Base-by-base conservation (phyloP, 2,797 vertebrate genomes). In the Manis pentadactyla region DNA sequence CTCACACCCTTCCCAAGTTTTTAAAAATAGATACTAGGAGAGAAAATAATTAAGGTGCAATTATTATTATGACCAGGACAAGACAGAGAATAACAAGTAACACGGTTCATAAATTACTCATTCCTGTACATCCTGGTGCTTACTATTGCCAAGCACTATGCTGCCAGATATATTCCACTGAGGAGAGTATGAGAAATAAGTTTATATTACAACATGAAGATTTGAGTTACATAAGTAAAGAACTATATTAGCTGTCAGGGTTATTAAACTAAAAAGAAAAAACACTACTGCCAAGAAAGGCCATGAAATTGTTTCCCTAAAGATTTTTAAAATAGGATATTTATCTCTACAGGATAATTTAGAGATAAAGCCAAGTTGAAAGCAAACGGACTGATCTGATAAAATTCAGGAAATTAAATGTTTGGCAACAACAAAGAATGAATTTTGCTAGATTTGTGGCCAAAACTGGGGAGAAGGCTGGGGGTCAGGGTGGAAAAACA, bases 1-100 rank as follows among this genome's bases (percentile, higher is more conserved):
- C 55, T 97, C 82, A 97, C 42, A 86, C 29, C 42, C 51, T 64
- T 81, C 63, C 34, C 19, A 64, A 77, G n/a, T 93, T 75, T 96
- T 96, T 57, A 86, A 96, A 95, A 96, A 94, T 19, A 88, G 49
- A 93, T 71, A 18, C 3, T 79, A n/a, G 8, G 71, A 23, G 11
- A 23, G 13, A 27, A 46, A 64, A 87, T 89, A 49, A 21, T 37
- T 82, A 77, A 89, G 42, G 75, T 75, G 57, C 57, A 46, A 71
- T 46, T 79, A 84, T 66, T 34, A 84, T 53, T 66, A 68, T 12
- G 15, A 96, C 66, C 66, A 92, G 89, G 66, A 66, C 10, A 78
- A 83, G 61, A n/a, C 46, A 87, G 27, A 81, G 46, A 90, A 9
- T 66, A 89, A 81, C 14, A 75, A 89, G 49, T 37, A 77, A 92